Evolutionary conservation across 2,888 invertebrate species (phyloP), one percentile per base, ranked within the genome.

Genomic region (Embidobia sp.): DNA sequence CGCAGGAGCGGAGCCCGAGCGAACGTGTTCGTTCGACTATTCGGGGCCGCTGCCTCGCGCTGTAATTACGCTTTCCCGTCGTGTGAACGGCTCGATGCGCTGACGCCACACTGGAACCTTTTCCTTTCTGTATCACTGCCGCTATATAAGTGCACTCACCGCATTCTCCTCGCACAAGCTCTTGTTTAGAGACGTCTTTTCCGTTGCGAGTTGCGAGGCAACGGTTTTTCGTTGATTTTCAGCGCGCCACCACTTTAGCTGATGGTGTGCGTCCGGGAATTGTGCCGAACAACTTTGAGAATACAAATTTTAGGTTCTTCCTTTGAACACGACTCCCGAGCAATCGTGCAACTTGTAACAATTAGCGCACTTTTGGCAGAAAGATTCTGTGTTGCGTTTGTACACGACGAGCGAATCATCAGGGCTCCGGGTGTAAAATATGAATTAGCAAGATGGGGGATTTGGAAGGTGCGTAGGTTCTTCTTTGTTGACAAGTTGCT

Each of bases 21-120:
- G 69, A 77, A 82, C 79, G 78, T 81, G 80, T 84, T 81, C 79
- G 80, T 81, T 69, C 48, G 77, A 79, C 82, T 81, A 78, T 78
- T 48, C 37, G 76, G 79, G 78, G 77, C 80, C 78, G 77, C 75
- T 73, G 63, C 75, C 75, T 79, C 77, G 77, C 77, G 66, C 77
- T 78, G 82, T 84, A 87, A 87, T 84, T 84, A 86, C 82, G 79
- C 80, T 86, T 81, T 82, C 80, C 79, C 83, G 73, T 80, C 78
- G 76, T 77, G 77, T 75, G 70, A 78, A 78, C 64, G 42, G 57
- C 53, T 59, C 76, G 73, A 66, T 64, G 75, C 75, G 51, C 69
- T 51, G 70, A 69, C 64, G 53, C 44, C 55, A 55, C 55, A 44
- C 53, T 49, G 66, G 72, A 69, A 49, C 76, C 63, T 75, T 69